These are phyloP conservation scores for Salarias fasciatus DNA, from an alignment of 2,797 vertebrate species.

Conservation along the genomic window DNA sequence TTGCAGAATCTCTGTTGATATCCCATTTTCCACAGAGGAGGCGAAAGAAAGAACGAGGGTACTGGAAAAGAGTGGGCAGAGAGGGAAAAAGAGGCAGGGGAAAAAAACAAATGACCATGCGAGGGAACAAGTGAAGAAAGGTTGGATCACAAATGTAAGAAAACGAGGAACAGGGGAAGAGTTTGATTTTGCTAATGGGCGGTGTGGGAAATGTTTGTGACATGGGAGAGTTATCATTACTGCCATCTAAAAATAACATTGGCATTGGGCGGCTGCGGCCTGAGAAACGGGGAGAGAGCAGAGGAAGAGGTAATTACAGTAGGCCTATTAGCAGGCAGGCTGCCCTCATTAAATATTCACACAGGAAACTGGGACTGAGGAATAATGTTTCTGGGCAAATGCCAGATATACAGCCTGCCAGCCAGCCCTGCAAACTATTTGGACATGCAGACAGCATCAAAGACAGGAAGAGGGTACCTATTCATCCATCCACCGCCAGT, in stretches of 20 bases:
- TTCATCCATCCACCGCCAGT: constrained; percentile 22
- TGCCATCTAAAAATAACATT: constrained; percentile 83
- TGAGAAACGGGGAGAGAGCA: constrained; percentile 68
- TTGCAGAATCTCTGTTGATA: constrained; percentile 71
- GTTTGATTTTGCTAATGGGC: constrained; percentile 40
- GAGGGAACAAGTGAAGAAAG: constrained; percentile 21
- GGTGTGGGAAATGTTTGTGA: constrained; percentile 62
- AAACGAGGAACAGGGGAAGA: constrained; percentile 7
- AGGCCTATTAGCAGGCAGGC: constrained; percentile 74
- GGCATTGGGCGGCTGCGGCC: constrained; percentile 58
- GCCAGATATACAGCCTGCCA: constrained; percentile 60
- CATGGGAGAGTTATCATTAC: constrained; percentile 70
- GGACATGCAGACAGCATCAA: constrained; percentile 44
- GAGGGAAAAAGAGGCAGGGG: constrained; percentile 43
- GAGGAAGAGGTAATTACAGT: constrained; percentile 78
- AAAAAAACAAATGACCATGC: constrained; percentile 22
- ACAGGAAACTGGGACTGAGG: constrained; percentile 71
- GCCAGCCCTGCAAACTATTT: constrained; percentile 42
- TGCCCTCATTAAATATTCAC: constrained; percentile 82
- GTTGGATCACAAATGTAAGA: constrained; percentile 17
- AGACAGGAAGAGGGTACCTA: constrained; percentile 24
- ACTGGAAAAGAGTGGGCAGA: constrained; percentile 72
- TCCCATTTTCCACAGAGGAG: constrained; percentile 73
- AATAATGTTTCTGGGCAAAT: constrained; percentile 64
- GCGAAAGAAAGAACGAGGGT: constrained; percentile 68